Evolutionary conservation across 2,797 vertebrate genomes (phyloP).

Genomic region (Acanthurus tractus): DNA sequence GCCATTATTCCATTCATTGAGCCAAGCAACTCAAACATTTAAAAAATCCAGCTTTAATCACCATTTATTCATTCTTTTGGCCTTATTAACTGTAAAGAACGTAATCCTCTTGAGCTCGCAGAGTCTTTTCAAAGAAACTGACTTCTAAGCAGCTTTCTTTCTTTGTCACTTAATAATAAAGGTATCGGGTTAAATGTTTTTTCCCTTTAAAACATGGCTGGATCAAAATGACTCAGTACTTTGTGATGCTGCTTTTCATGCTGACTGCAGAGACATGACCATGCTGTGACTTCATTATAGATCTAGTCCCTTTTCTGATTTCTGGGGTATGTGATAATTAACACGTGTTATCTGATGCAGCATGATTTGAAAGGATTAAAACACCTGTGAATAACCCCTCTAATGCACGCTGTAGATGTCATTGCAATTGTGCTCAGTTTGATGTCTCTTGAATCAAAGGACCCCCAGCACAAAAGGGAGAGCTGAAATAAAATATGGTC

Average conservation of each 20-base stretch:
- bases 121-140: background rate
- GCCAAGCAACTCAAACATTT: background rate
- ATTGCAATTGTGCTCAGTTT: conserved; percentile 55
- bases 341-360: conserved; percentile 67
- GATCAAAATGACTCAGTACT: conserved; percentile 45
- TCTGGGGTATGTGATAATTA: conserved; percentile 73
- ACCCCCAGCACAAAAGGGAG: conserved; percentile 36
- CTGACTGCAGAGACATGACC: conserved; percentile 48
- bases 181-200: conserved; percentile 44
- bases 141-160: conserved; percentile 13
- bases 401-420: conserved; percentile 44
- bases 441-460: conserved; percentile 63
- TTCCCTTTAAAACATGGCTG: conserved; percentile 29
- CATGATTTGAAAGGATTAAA: conserved; percentile 57
- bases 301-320: conserved; percentile 51
- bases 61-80: conserved; percentile 3
- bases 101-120: background rate
- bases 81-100: background rate
- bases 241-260: conserved; percentile 43
- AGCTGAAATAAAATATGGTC: conserved; percentile 39
- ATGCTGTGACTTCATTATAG: conserved; percentile 70
- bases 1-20: fast-evolving
- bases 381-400: conserved; percentile 67
- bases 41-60: background rate
- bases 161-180: conserved; percentile 29